These are phyloP conservation scores for Tokudaia muenninki DNA, from an alignment of 2,797 vertebrate genomes.

Conservation along the genomic window DNA sequence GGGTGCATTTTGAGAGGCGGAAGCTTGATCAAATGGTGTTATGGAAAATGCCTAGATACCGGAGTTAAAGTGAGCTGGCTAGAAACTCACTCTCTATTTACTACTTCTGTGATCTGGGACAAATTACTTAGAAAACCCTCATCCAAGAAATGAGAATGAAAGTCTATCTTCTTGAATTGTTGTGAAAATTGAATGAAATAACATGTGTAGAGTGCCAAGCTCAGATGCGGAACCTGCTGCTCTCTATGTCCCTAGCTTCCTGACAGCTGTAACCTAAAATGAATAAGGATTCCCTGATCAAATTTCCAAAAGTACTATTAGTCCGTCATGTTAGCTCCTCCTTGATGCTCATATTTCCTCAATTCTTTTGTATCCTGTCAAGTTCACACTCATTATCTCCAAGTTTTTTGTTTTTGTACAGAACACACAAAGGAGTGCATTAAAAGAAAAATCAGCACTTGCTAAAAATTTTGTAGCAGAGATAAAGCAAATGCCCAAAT, in stretches of 20 bases:
- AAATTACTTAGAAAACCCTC: slow-evolving; percentile 49
- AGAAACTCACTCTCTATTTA: slow-evolving; percentile 8
- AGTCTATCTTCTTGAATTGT: slow-evolving; percentile 66
- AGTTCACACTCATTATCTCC: not conserved
- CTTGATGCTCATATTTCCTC: not conserved
- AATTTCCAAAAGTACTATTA: slow-evolving; percentile 52
- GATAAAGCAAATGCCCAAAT: not conserved
- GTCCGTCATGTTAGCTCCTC: slow-evolving; percentile 56
- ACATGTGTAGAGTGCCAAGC: slow-evolving; percentile 24
- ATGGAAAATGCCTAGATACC: slow-evolving; percentile 15
- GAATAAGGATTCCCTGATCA: slow-evolving; percentile 60
- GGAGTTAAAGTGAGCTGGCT: not conserved
- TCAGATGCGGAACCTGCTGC: not conserved
- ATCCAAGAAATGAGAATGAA: slow-evolving; percentile 65
- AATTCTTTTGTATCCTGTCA: slow-evolving; percentile 41
- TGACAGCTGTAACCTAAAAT: slow-evolving; percentile 30
- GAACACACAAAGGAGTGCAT: not conserved
- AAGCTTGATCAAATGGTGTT: slow-evolving; percentile 10
- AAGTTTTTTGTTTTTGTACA: not conserved
- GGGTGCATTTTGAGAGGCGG: slow-evolving; percentile 32
- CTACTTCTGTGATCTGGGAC: slow-evolving; percentile 48
- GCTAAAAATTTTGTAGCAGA: not conserved
- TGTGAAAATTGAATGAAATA: slow-evolving; percentile 72
- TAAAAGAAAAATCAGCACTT: not conserved
- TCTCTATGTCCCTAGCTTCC: slow-evolving; percentile 27